phyloP scores from a whole-genome alignment of 2,797 vertebrate species.

The Catharus ustulatus region DNA sequence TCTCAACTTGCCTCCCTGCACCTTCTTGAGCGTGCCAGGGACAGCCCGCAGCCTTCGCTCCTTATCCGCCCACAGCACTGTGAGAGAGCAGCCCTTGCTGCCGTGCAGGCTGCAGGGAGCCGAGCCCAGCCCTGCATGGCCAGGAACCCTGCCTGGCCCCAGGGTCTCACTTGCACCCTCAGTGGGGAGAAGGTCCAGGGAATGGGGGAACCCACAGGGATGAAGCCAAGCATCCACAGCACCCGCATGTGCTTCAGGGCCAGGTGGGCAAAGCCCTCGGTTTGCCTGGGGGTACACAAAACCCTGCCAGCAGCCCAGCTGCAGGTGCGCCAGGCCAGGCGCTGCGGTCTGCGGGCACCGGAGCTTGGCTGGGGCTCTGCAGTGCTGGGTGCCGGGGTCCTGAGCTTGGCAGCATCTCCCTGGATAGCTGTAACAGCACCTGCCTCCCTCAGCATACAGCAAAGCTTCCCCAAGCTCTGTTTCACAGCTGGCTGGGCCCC shows the following conservation, averaged over 20 bases:
- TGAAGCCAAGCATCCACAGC: not conserved
- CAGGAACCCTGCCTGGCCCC: not conserved
- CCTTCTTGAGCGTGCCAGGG: conserved; percentile 29
- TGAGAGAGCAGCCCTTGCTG: not conserved
- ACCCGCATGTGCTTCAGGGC: not conserved
- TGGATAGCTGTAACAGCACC: not conserved
- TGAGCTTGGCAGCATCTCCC: not conserved
- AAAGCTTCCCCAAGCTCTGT: not conserved
- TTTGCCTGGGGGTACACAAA: not conserved
- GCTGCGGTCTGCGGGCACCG: not conserved
- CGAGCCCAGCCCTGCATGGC: fast-evolving
- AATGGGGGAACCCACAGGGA: not conserved
- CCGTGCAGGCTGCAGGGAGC: not conserved
- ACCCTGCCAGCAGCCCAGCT: conserved; percentile 3
- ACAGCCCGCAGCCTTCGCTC: conserved; percentile 38
- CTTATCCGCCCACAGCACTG: not conserved
- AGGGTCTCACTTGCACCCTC: not conserved
- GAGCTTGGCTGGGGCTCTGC: not conserved
- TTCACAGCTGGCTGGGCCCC: not conserved
- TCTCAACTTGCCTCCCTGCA: conserved; percentile 71
- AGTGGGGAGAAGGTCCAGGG: not conserved
- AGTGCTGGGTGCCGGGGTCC: not conserved
- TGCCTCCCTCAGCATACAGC: not conserved
- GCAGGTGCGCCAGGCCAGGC: not conserved
- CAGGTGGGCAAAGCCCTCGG: conserved; percentile 20